Evolutionary conservation across 2,797 vertebrate species (phyloP), one percentile per base, ranked within the genome.

Genomic region (Novumbra hubbsi): DNA sequence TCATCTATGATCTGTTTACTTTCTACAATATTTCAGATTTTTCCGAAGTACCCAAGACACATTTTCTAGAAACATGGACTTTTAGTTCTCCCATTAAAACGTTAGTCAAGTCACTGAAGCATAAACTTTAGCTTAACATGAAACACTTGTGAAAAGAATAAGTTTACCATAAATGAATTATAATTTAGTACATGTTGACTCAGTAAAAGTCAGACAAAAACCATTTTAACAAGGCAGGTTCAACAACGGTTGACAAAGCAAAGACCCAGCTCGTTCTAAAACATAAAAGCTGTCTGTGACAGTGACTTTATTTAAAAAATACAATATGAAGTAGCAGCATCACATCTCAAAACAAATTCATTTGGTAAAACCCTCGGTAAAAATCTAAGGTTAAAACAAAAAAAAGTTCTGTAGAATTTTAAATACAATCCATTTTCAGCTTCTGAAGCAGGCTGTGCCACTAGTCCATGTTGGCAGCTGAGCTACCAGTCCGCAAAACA

Each of bases 271-370:
- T 65, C 21, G 11, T 6, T 38, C 19, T 30, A 67, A 9, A 55
- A 76, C 64, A 57, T 24, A 71, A 68, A 90, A 86, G 85, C 89
- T 91, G 93, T 93, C 92, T 83, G 27, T 11, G 92, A 94, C 90
- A 92, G 87, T 65, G 86, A 88, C 91, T 96, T 95, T 95, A 96
- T 96, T 93, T 88, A 92, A 93, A 94, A 93, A 89, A 93, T 68
- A 55, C 12, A 15, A 77, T 81, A 92, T 80, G 85, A 92, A 83
- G 83, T 96, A 98, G 96, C 96, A 98, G 96, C 96, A 96, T 93
- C 92, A 94, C 79, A 92, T 91, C 92, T 87, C 82, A 73, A 55
- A 80, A 89, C 78, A 80, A 78, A 81, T 86, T 84, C 90, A 92
- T 90, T 91, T 91, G 82, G 91, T 91, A 57, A 90, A 91, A 89